Evolutionary conservation across 2,113 vertebrate species (phyloP).

Genomic region (Nothobranchius furzeri): DNA sequence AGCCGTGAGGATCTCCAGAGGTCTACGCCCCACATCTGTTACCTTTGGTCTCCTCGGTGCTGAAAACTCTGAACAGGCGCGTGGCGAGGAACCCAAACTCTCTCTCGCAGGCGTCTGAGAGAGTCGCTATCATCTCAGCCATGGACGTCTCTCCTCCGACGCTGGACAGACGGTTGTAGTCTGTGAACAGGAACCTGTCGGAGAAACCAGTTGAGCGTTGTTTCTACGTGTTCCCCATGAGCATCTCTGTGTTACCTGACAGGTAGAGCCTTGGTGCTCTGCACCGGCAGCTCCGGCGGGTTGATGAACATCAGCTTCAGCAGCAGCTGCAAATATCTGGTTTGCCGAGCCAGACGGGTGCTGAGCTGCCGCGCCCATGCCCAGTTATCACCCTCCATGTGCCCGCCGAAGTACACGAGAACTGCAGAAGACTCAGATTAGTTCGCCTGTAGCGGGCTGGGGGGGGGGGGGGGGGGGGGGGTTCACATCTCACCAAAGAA

Average conservation of each 20-base stretch:
- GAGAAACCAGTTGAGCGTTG: neutral
- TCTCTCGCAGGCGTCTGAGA: conserved; percentile 94
- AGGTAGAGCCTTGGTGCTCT: conserved; percentile 87
- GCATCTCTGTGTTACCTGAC: conserved; percentile 3
- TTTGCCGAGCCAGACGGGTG: conserved; percentile 89
- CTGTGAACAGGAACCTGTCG: conserved; percentile 91
- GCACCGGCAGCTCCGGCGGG: conserved; percentile 93
- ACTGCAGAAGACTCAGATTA: conserved; percentile 70
- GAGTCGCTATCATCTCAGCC: conserved; percentile 97
- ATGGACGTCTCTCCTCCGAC: conserved; percentile 95
- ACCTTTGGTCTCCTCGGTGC: conserved; percentile 94
- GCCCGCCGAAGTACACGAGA: conserved; percentile 94
- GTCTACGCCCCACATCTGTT: too few species aligned
- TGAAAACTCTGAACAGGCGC: conserved; percentile 95
- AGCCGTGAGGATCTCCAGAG: too few species aligned
- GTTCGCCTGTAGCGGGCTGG: too few species aligned
- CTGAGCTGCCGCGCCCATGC: conserved; percentile 96
- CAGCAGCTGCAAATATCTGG: conserved; percentile 93
- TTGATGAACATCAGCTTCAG: conserved; percentile 97
- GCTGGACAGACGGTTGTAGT: conserved; percentile 94
- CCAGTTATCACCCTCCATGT: conserved; percentile 93
- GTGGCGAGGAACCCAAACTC: conserved; percentile 97
- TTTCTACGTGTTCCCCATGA: neutral
- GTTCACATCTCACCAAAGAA: conserved; percentile 85
- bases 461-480: too few species aligned